Conservation (phyloP, 2,797 vertebrate species). For the Mormyrus hasselquistii region DNA sequence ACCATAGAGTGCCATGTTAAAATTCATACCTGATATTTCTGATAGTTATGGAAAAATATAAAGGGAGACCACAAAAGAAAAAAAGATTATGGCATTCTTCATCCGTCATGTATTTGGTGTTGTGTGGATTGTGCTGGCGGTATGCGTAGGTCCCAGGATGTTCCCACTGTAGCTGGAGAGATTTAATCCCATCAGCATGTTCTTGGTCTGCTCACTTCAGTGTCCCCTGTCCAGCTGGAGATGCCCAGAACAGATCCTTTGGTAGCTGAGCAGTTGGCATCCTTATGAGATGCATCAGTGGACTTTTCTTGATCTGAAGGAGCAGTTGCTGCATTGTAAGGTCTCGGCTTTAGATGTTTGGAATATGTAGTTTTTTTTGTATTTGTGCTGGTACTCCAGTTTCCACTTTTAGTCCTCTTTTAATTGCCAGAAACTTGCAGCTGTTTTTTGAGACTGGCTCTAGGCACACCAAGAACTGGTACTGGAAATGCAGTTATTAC, state of each 20-base stretch:
- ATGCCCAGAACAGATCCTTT: neutral
- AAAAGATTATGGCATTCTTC: neutral
- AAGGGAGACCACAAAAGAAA: neutral
- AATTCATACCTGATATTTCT: neutral
- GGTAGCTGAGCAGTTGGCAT: neutral
- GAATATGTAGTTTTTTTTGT: neutral
- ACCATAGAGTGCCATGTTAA: neutral
- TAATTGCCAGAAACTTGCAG: neutral
- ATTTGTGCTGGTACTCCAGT: neutral
- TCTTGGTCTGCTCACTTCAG: neutral
- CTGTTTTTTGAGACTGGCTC: neutral
- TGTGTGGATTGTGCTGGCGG: neutral
- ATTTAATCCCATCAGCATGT: neutral
- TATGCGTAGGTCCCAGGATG: neutral
- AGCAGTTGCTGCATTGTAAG: neutral
- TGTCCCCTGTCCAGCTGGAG: neutral
- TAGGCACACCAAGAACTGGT: neutral
- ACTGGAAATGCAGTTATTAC: neutral
- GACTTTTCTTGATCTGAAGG: neutral
- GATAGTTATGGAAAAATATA: neutral
- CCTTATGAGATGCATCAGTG: neutral
- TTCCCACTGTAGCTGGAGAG: neutral
- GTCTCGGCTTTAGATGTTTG: neutral
- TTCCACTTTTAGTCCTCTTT: neutral
- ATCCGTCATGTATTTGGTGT: neutral